Conservation (phyloP, 1,140 invertebrate genomes). For the Euura lappo region DNA sequence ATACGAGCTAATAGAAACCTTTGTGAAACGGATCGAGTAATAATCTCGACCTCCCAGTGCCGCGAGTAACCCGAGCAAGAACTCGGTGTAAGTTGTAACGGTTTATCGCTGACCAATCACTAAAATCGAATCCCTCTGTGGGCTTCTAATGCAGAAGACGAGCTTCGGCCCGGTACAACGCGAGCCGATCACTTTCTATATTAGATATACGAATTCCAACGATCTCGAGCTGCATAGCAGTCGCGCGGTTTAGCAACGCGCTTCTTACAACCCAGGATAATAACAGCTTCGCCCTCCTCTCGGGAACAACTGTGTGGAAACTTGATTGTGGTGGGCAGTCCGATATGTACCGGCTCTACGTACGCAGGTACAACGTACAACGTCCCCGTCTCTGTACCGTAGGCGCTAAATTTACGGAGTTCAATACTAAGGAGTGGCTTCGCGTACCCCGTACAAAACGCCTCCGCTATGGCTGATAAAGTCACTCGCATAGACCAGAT, state of each 20-base stretch:
- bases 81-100: not conserved
- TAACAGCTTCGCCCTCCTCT: not conserved
- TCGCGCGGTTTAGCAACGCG: constrained; percentile 30
- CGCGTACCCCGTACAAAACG: not conserved
- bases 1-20: no score
- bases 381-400: not conserved
- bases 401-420: constrained; percentile 6
- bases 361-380: no score
- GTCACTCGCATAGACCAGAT: not conserved
- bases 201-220: no score
- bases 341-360: not conserved
- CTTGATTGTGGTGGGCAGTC: not conserved
- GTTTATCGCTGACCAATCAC: not conserved
- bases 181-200: constrained; percentile 33
- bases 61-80: constrained; percentile 13
- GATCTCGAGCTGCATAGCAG: constrained; percentile 16
- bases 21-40: no score
- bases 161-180: not conserved
- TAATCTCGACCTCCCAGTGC: constrained; percentile 11
- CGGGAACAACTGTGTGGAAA: not conserved
- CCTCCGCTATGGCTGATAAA: not conserved
- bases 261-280: constrained; percentile 21
- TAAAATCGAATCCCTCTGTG: not conserved
- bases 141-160: not conserved
- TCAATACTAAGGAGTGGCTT: not conserved